These are phyloP conservation scores for Pristionchus pacificus DNA, from an alignment of 1,140 invertebrate species.

Conservation along the genomic window DNA sequence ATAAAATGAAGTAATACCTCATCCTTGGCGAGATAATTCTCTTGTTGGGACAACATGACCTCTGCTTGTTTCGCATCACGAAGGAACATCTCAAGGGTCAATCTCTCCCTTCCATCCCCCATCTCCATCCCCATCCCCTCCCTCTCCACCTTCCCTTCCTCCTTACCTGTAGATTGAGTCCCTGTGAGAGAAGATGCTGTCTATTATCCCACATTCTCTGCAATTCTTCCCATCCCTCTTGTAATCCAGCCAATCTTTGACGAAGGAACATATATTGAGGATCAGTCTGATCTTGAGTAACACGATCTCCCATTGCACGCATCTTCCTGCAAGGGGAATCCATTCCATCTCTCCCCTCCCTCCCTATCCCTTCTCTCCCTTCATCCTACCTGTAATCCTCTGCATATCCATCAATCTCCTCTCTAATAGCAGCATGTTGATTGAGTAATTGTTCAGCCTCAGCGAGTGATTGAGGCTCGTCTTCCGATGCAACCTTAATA, in stretches of 20 bases:
- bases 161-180: conserved; percentile 67
- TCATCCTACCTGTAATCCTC: conserved; percentile 96
- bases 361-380: background rate
- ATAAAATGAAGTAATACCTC: no score
- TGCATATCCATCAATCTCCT: conserved; percentile 97
- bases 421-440: conserved; percentile 90
- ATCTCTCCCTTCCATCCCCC: no score
- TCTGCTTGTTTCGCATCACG: conserved; percentile 94
- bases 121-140: no score
- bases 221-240: conserved; percentile 96
- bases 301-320: conserved; percentile 96
- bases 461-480: conserved; percentile 87
- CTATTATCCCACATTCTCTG: conserved; percentile 99
- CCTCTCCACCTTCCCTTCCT: no score
- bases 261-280: conserved; percentile 69
- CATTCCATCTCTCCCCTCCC: no score
- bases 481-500: conserved; percentile 80
- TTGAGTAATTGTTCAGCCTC: conserved; percentile 93
- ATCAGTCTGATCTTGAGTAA: conserved; percentile 78
- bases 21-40: conserved; percentile 87
- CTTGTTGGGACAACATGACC: conserved; percentile 92
- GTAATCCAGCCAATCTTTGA: conserved; percentile 82
- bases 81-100: conserved; percentile 89
- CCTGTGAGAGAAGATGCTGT: conserved; percentile 87
- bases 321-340: no score